These are phyloP conservation scores for Dromius quadrimaculatus DNA, from an alignment of 2,888 invertebrate genomes.

Conservation along the genomic window DNA sequence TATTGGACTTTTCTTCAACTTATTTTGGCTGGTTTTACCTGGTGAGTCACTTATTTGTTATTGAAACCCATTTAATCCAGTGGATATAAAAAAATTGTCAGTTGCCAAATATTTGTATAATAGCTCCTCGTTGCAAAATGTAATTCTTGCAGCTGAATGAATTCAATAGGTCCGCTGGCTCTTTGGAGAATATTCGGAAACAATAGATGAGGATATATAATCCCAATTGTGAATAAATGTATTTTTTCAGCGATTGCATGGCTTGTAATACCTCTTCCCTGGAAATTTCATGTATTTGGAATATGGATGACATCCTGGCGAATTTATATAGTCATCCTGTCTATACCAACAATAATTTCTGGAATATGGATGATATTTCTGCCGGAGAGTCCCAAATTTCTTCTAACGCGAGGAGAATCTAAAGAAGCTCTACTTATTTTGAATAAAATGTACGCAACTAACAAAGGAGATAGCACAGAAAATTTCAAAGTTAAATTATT, in stretches of 20 bases:
- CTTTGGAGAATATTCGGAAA: too few relatives aligned
- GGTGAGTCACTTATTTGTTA: too few relatives aligned
- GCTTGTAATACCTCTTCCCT: constrained; percentile 73
- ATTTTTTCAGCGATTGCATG: constrained; percentile 73
- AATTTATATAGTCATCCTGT: constrained; percentile 75
- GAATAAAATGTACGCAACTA: constrained; percentile 71
- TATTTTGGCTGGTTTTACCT: constrained; percentile 74
- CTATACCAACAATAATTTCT: constrained; percentile 74
- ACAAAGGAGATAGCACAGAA: constrained; percentile 66
- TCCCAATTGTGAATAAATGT: neutral
- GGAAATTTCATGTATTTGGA: constrained; percentile 49
- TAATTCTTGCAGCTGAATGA: too few relatives aligned
- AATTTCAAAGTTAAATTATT: constrained; percentile 61
- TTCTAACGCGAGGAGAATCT: constrained; percentile 72
- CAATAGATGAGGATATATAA: too few relatives aligned
- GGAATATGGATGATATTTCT: constrained; percentile 71
- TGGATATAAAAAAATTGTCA: too few relatives aligned
- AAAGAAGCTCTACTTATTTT: constrained; percentile 74
- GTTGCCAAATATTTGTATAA: too few relatives aligned
- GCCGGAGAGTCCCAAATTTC: constrained; percentile 86
- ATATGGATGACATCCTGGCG: constrained; percentile 74
- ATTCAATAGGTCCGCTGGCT: too few relatives aligned
- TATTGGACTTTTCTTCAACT: constrained; percentile 74
- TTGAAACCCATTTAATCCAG: neutral
- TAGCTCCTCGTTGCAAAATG: too few relatives aligned